Conservation (phyloP, 2,888 invertebrate genomes). For the Timema podura region DNA sequence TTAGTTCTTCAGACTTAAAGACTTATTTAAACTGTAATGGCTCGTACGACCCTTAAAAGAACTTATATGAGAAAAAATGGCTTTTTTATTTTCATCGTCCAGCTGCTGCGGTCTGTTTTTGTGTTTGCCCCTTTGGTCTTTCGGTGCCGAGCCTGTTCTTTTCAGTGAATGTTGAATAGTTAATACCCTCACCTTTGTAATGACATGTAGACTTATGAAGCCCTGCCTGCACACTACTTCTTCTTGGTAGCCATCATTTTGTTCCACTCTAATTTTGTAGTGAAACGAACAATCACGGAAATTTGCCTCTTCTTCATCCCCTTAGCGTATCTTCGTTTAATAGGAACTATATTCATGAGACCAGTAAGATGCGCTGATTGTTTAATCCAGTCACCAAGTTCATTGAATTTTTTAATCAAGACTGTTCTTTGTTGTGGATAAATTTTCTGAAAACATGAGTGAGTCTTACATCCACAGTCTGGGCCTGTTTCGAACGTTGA, state of each 20-base stretch:
- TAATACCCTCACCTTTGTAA: no score
- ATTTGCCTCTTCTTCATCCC: conserved; percentile 4
- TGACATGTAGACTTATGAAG: neutral
- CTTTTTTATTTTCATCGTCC: no score
- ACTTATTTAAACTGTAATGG: no score
- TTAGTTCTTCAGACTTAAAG: no score
- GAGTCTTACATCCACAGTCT: no score
- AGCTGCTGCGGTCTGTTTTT: no score
- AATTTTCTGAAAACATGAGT: conserved; percentile 38
- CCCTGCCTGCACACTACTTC: conserved; percentile 1
- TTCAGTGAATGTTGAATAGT: no score
- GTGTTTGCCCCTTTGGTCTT: no score
- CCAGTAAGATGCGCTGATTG: neutral
- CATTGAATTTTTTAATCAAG: conserved; percentile 9
- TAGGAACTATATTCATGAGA: conserved; percentile 3
- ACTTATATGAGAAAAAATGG: no score
- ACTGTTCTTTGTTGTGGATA: neutral
- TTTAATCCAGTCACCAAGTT: conserved; percentile 2
- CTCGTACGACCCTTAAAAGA: no score
- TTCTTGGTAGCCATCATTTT: neutral
- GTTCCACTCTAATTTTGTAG: conserved; percentile 1
- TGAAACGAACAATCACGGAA: conserved; percentile 7
- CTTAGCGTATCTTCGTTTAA: conserved; percentile 7
- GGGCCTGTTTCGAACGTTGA: no score
- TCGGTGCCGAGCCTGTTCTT: no score